Base-by-base conservation (phyloP, 2,797 vertebrate genomes). In the Phyllotis vaccarum region DNA sequence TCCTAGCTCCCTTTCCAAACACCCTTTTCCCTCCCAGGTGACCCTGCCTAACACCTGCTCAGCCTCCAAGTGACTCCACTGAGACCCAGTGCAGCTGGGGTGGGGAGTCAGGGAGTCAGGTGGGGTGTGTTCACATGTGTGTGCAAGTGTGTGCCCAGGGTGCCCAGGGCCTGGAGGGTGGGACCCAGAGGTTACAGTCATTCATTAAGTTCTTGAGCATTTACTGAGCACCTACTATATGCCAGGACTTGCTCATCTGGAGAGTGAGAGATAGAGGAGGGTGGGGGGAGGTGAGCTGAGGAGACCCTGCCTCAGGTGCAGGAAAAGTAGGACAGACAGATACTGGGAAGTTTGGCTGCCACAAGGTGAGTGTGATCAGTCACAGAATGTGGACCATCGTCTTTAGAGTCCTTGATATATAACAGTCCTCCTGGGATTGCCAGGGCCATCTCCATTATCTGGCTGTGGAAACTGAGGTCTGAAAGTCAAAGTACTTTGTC, bases 1-100 rank as follows among this genome's bases (percentile, higher is more conserved):
- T n/a, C 78, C 94, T 62, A 2, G 9, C 22, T 52, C 80, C 46
- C 24, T 79, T 60, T 34, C 12, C 40, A 49, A 10, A n/a, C 43
- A 9, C 94, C 22, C 78, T 9, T 11, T 62, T 46, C 78, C 66
- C 56, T 49, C 92, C 93, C 70, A 46, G 75, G 66, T 76, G 22
- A 68, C 93, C 86, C 90, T 88, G 70, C 74, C 85, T 52, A 72
- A 89, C 14, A 1, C 70, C 93, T 88, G 81, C 0, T 12, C 89
- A 89, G 94, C 87, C 93, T 92, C 89, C 49, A 21, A 14, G 40
- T 52, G 29, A 21, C 22, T 37, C 89, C n/a, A 6, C 79, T 64
- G 95, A 86, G 90, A 83, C 62, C 88, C 93, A 87, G 86, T 83
- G 93, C 49, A 0, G 72, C 85, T 82, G 1, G 0, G 80, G 86